Evolutionary conservation across 92 coral and sea anemone genomes (phyloP).

Genomic region (Palythoa grandiflora): DNA sequence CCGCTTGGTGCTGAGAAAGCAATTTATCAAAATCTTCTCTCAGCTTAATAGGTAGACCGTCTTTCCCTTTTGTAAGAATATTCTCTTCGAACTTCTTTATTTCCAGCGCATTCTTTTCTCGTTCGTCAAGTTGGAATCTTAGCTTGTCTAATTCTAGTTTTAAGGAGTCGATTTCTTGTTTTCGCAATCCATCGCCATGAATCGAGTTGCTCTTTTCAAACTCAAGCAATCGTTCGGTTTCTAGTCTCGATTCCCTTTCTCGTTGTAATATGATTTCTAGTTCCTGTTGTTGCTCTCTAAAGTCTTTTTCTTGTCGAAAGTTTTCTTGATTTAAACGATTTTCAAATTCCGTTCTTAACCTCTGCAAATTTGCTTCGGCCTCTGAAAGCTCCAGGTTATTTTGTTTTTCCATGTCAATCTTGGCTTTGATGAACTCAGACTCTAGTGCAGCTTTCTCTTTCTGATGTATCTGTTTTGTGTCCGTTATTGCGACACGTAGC

Average conservation of each 20-base stretch:
- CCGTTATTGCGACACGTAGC: slow-evolving; percentile 68
- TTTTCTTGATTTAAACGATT: slow-evolving; percentile 69
- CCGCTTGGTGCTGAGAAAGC: slow-evolving; percentile 76
- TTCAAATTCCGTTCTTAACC: slow-evolving; percentile 70
- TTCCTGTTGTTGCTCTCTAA: slow-evolving; percentile 60
- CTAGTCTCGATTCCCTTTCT: slow-evolving; percentile 68
- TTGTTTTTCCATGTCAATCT: slow-evolving; percentile 74
- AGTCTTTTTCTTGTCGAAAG: slow-evolving; percentile 62
- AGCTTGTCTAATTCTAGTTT: slow-evolving; percentile 69
- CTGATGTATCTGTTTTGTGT: slow-evolving; percentile 55
- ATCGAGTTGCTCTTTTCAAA: slow-evolving; percentile 58
- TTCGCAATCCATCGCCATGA: slow-evolving; percentile 62
- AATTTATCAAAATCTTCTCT: slow-evolving; percentile 91
- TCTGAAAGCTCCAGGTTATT: slow-evolving; percentile 64
- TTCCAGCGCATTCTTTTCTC: slow-evolving; percentile 67
- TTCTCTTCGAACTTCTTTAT: slow-evolving; percentile 76
- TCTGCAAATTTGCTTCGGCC: slow-evolving; percentile 72
- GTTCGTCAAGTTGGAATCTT: slow-evolving; percentile 77
- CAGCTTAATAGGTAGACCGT: slow-evolving; percentile 86
- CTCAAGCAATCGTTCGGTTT: slow-evolving; percentile 64
- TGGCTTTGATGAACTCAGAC: slow-evolving; percentile 59
- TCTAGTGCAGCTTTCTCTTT: slow-evolving; percentile 67
- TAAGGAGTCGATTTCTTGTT: slow-evolving; percentile 69
- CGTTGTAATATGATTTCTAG: slow-evolving; percentile 69
- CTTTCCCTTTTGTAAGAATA: slow-evolving; percentile 75